Percentiles rank a stretch among this genome's conserved stretches.
phyloP scores from a whole-genome alignment of 1,140 invertebrate genomes.

The Fopius arisanus region DNA sequence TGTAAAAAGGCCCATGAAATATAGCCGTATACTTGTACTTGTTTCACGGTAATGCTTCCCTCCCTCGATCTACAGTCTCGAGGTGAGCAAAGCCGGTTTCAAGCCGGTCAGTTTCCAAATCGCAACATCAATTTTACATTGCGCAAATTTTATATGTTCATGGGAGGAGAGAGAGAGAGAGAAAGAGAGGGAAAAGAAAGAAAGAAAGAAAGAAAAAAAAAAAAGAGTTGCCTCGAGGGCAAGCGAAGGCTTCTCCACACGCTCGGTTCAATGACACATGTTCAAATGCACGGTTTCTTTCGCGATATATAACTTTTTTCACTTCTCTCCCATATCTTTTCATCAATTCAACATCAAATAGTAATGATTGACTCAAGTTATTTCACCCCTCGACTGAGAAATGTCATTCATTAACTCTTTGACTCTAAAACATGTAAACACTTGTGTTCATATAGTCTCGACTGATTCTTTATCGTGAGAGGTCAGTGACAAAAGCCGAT shows the following conservation, averaged over 20 bases:
- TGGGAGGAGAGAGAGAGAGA: no score
- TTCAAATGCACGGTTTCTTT: no score
- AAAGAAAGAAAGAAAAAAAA: no score
- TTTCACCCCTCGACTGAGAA: no score
- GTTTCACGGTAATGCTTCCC: constrained; percentile 10
- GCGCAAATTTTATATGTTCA: constrained; percentile 22
- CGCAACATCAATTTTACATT: constrained; percentile 34
- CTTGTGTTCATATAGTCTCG: background rate
- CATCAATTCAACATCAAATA: no score
- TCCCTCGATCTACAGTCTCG: constrained; percentile 3
- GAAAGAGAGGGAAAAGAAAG: no score
- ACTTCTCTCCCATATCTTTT: no score
- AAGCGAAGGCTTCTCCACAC: constrained; percentile 14
- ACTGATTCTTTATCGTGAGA: background rate
- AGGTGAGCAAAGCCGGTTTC: constrained; percentile 30
- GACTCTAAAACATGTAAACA: background rate
- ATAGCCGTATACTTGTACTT: constrained; percentile 8
- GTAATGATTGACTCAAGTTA: no score
- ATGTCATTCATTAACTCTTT: no score
- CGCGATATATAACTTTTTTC: background rate
- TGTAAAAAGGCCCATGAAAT: constrained; percentile 7
- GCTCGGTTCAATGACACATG: constrained; percentile 28
- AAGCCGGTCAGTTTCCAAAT: constrained; percentile 34
- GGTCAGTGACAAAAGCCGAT: background rate
- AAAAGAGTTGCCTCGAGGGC: background rate